Evolutionary conservation across 2,797 vertebrate species (phyloP).

Genomic region (Enteromius afrohamiltoni): DNA sequence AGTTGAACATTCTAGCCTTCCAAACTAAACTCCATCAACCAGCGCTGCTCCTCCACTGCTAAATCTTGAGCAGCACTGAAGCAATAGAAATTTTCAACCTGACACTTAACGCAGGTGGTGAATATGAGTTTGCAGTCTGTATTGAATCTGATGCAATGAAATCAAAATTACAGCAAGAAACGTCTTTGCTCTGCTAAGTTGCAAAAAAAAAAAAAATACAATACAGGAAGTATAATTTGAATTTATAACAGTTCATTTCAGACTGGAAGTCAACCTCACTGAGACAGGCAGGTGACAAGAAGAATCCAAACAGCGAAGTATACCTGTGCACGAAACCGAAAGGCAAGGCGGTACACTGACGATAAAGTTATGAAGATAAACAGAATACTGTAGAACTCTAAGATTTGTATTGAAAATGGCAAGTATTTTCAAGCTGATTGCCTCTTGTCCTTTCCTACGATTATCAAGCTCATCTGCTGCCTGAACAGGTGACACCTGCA

Average conservation of each 20-base stretch:
- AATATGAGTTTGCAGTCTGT: not conserved
- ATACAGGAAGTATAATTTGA: not conserved
- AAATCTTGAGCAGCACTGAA: not conserved
- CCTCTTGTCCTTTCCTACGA: not conserved
- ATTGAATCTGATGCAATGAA: not conserved
- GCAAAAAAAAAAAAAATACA: not conserved
- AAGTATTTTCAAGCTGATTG: not conserved
- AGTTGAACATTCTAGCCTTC: not conserved
- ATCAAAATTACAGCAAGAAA: not conserved
- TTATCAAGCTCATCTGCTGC: not conserved
- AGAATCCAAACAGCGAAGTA: not conserved
- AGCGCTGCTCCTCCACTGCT: not conserved
- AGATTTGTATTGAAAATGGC: not conserved
- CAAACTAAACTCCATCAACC: not conserved
- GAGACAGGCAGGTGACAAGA: not conserved
- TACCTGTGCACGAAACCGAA: conserved; percentile 8
- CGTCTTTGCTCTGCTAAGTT: not conserved
- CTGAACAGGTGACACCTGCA: conserved; percentile 52
- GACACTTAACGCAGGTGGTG: not conserved
- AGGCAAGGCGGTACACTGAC: not conserved
- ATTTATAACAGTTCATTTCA: not conserved
- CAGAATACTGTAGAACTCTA: not conserved
- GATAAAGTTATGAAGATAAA: not conserved
- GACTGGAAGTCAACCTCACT: not conserved
- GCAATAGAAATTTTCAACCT: not conserved